phyloP scores from a whole-genome alignment of 2,797 vertebrate species.

The Pseudopleuronectes americanus region DNA sequence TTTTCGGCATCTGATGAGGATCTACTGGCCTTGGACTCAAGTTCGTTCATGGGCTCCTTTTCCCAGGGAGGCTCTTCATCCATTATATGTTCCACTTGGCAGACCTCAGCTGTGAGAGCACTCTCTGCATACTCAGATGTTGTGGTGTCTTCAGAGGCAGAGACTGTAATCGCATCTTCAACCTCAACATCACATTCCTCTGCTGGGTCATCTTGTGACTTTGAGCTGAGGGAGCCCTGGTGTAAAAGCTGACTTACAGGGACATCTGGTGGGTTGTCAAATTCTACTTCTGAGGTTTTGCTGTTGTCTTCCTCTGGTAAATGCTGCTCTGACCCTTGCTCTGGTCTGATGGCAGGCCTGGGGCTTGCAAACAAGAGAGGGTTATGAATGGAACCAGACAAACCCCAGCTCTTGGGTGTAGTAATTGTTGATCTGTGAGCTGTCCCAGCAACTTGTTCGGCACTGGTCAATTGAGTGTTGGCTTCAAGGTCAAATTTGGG shows the following conservation, averaged over 20 bases:
- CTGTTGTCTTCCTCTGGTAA: too few relatives aligned
- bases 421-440: background rate
- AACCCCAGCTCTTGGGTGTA: constrained; percentile 24
- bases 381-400: constrained; percentile 33
- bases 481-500: constrained; percentile 44
- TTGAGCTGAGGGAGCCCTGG: constrained; percentile 19
- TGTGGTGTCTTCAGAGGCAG: background rate
- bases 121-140: fast-evolving
- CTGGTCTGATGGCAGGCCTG: too few relatives aligned
- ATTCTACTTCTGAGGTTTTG: too few relatives aligned
- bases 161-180: background rate
- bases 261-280: too few relatives aligned
- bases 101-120: fast-evolving
- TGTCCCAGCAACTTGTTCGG: constrained; percentile 19
- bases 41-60: background rate
- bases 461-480: constrained; percentile 2
- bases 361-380: constrained; percentile 52
- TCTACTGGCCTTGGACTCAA: constrained; percentile 26
- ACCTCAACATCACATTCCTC: background rate
- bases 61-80: constrained; percentile 71
- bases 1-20: constrained; percentile 57
- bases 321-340: too few relatives aligned
- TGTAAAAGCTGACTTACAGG: constrained; percentile 4
- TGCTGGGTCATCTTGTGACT: background rate
- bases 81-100: constrained; percentile 52